Conservation (phyloP, 1,140 invertebrate species). For the Meloidogyne chitwoodi region DNA sequence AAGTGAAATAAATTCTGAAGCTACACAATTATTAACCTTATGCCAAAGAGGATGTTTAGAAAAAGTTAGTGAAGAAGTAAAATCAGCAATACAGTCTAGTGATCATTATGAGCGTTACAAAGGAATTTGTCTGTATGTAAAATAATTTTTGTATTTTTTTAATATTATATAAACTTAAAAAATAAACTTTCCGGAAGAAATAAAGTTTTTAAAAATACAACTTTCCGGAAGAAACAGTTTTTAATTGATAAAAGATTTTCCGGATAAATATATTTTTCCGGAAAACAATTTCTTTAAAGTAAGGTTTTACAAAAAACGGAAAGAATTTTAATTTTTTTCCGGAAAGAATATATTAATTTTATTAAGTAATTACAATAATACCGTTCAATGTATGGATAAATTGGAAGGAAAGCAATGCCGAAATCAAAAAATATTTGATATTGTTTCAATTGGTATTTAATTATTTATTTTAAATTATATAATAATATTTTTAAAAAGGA, state of each 20-base stretch:
- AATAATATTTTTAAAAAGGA: neutral
- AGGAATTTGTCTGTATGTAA: conserved; percentile 16
- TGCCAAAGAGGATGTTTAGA: neutral
- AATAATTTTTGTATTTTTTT: neutral
- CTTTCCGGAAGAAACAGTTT: neutral
- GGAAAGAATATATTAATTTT: neutral
- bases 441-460: conserved; percentile 23
- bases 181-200: neutral
- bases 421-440: conserved; percentile 25
- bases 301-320: neutral
- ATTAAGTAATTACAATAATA: conserved; percentile 29
- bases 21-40: neutral
- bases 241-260: neutral
- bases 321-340: neutral
- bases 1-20: neutral
- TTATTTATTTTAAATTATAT: neutral
- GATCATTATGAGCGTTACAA: conserved; percentile 23
- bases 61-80: conserved; percentile 17
- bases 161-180: too few species aligned
- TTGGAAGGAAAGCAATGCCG: conserved; percentile 8
- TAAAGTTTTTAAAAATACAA: neutral
- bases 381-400: conserved; percentile 16
- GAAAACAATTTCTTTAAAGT: neutral
- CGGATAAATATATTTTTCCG: neutral
- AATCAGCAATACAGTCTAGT: conserved; percentile 8